Evolutionary conservation across 2,888 invertebrate genomes (phyloP), one percentile per base, ranked within the genome.

Genomic region (Ecliptopera silaceata): DNA sequence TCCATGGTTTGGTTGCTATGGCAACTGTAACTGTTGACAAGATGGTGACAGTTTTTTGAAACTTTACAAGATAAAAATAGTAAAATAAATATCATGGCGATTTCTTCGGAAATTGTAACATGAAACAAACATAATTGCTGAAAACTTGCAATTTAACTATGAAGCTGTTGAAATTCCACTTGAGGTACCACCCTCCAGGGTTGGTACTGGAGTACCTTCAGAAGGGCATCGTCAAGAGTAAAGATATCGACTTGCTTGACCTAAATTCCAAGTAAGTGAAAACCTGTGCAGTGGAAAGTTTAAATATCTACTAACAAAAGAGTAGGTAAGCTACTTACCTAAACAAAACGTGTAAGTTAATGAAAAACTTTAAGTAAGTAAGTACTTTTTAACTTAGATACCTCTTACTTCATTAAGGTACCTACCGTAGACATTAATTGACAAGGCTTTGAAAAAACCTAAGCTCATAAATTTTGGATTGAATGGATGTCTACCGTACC

Each of bases 101-200:
- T 34, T 66, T 65, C 46, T 41, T 13, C 59, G 45, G 11, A 31
- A 38, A 56, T 60, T 36, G 47, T 48, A 43, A 39, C 34, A 20
- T 36, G 36, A 47, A n/a, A 22, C n/a, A 20, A 22, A 22, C 18
- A 38, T 13, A 38, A 18, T 12, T 42, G 34, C 17, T 11, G 29
- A 34, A 11, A 36, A 3, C 17, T 38, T 4, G 12, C 34, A 34
- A 15, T 34, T 22, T 4, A 46, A 78, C 20, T n/a, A 95, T 95
- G 95, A 94, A 93, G 80, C 83, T 95, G 58, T 84, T 93, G 55
- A 95, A 94, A 83, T 93, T 95, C 71, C 93, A 94, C 77, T 83
- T 95, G 26, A 92, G 95, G 56, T 95, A 95, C 75, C 94, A 94
- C 69, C 95, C 95, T 0, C 95, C 95, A 61, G 95, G 95, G 13